Conservation (phyloP, 2,113 vertebrate genomes). For the Epinephelus lanceolatus region DNA sequence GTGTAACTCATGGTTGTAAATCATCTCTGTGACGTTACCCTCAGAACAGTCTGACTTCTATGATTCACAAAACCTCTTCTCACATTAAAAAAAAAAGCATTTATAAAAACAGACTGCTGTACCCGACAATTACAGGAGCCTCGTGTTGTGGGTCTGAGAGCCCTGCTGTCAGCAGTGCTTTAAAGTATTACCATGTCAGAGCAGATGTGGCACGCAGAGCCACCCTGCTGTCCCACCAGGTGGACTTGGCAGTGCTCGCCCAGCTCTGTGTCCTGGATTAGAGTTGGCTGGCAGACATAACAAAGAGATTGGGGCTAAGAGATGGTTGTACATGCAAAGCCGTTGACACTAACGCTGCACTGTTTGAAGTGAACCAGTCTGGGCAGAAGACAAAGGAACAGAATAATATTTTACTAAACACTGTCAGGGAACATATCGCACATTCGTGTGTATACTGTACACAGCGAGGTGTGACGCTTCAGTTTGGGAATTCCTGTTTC, state of each 20-base stretch:
- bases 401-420: background rate
- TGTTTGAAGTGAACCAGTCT: constrained; percentile 26
- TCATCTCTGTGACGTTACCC: background rate
- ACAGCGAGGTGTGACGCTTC: background rate
- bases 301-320: constrained; percentile 37
- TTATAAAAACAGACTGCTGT: background rate
- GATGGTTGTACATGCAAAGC: constrained; percentile 1
- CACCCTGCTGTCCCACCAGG: constrained; percentile 50
- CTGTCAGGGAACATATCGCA: background rate
- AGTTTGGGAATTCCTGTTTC: background rate
- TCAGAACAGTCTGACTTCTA: background rate
- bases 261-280: constrained; percentile 40
- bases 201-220: constrained; percentile 44
- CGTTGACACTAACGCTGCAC: background rate
- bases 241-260: constrained; percentile 41
- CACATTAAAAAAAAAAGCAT: background rate
- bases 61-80: background rate
- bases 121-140: background rate
- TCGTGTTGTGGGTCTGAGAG: constrained; percentile 31
- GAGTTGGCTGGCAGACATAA: constrained; percentile 35
- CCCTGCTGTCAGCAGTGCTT: constrained; percentile 33
- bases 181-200: constrained; percentile 33
- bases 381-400: background rate
- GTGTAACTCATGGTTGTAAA: background rate
- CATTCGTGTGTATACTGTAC: constrained; percentile 8